Evolutionary conservation across 2,113 vertebrate genomes (phyloP).

Genomic region (Cardinalis cardinalis): DNA sequence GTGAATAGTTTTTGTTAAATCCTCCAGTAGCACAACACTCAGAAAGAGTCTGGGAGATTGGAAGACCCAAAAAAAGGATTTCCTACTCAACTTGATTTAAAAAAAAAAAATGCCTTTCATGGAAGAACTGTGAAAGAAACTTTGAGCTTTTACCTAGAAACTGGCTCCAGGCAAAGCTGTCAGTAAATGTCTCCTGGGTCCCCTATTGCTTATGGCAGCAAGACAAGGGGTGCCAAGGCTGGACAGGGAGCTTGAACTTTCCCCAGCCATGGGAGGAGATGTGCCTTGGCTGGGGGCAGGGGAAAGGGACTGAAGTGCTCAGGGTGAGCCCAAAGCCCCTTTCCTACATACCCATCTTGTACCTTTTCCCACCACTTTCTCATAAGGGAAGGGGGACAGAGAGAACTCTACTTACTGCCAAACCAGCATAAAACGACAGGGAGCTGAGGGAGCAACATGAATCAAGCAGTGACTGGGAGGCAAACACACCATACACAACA

Average conservation of each 20-base stretch:
- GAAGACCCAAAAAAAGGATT: neutral
- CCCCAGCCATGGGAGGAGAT: neutral
- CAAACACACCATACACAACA: neutral
- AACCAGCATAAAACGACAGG: neutral
- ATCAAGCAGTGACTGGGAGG: neutral
- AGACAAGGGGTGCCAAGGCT: neutral
- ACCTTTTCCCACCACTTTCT: neutral
- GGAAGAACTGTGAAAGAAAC: neutral
- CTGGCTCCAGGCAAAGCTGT: neutral
- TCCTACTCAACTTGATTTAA: fast-evolving
- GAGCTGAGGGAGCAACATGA: neutral
- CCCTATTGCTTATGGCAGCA: neutral
- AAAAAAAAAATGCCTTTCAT: neutral
- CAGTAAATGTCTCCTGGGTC: neutral
- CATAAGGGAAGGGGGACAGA: fast-evolving
- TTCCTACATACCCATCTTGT: neutral
- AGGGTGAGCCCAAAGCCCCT: neutral
- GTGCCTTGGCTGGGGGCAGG: neutral
- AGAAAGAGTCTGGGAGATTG: neutral
- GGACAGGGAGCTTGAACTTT: constrained; percentile 18
- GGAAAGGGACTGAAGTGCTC: neutral
- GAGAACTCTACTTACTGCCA: neutral
- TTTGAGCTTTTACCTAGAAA: constrained; percentile 34
- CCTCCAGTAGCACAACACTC: neutral
- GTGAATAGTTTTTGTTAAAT: neutral